phyloP scores from a whole-genome alignment of 1,140 invertebrate genomes.

The Zophobas atratus region DNA sequence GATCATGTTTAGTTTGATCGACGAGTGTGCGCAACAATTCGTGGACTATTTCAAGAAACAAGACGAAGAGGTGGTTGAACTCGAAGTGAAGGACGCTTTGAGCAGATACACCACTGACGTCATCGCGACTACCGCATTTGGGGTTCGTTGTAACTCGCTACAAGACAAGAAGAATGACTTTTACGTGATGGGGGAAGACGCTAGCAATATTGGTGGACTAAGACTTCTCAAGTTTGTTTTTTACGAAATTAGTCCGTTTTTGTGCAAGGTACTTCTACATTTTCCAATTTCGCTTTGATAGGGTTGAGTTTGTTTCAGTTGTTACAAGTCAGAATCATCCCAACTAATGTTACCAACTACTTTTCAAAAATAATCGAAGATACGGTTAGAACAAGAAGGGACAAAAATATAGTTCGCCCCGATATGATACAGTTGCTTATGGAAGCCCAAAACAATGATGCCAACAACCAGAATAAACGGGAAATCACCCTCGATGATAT shows the following conservation, averaged over 20 bases:
- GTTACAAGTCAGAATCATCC: not conserved
- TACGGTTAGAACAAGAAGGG: constrained; percentile 64
- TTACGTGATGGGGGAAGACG: constrained; percentile 63
- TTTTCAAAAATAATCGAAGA: constrained; percentile 57
- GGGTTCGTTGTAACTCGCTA: constrained; percentile 66
- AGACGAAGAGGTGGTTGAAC: constrained; percentile 44
- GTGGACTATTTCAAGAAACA: constrained; percentile 60
- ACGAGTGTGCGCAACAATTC: constrained; percentile 61
- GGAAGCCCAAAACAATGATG: constrained; percentile 65
- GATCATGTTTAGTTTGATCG: constrained; percentile 63
- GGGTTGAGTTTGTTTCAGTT: not conserved
- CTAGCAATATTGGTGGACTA: constrained; percentile 57
- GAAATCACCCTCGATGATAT: constrained; percentile 65
- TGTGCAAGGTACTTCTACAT: not conserved
- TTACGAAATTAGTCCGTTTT: constrained; percentile 21
- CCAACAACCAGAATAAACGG: constrained; percentile 47
- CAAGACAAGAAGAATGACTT: constrained; percentile 66
- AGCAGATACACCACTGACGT: constrained; percentile 65
- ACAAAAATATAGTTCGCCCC: constrained; percentile 63
- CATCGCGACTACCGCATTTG: constrained; percentile 67
- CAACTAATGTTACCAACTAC: not conserved
- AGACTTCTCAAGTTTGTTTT: constrained; percentile 39
- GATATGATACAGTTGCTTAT: constrained; percentile 68
- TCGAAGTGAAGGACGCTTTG: constrained; percentile 58
- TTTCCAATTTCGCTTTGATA: not conserved